These are phyloP conservation scores for Okapia johnstoni DNA, from an alignment of 2,113 vertebrate genomes.

Conservation along the genomic window DNA sequence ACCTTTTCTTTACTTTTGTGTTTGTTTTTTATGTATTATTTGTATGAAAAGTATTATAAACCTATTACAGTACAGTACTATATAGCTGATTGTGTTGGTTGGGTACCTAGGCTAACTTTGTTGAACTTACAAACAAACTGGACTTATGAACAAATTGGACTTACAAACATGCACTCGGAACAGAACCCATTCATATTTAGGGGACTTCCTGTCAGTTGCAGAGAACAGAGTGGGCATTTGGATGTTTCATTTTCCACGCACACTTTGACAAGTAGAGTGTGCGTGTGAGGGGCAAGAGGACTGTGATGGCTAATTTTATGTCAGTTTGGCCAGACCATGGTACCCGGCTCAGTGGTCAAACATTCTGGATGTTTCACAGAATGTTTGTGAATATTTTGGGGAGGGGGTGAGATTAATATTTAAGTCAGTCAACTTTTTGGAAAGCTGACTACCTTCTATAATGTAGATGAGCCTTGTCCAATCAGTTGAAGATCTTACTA, in stretches of 20 bases:
- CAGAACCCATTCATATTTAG: fast-evolving
- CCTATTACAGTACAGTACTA: neutral
- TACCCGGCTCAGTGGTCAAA: neutral
- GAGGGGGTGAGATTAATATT: neutral
- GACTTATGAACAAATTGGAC: neutral
- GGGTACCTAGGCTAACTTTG: neutral
- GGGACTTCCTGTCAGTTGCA: neutral
- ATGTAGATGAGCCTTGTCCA: neutral
- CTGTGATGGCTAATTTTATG: neutral
- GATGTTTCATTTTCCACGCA: neutral
- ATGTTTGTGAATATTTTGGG: neutral
- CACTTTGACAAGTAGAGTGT: neutral
- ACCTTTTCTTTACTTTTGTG: neutral
- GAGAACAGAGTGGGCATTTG: neutral
- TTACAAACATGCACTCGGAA: neutral
- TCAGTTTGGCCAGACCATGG: neutral
- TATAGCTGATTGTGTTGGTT: neutral
- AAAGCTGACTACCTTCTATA: neutral
- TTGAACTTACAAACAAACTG: neutral
- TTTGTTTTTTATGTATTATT: neutral
- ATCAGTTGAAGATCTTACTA: neutral
- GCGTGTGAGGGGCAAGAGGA: neutral
- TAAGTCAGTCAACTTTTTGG: neutral
- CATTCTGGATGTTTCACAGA: neutral
- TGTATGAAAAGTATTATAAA: neutral